Conservation (phyloP, 1,140 invertebrate genomes). For the Drosophila rufa region DNA sequence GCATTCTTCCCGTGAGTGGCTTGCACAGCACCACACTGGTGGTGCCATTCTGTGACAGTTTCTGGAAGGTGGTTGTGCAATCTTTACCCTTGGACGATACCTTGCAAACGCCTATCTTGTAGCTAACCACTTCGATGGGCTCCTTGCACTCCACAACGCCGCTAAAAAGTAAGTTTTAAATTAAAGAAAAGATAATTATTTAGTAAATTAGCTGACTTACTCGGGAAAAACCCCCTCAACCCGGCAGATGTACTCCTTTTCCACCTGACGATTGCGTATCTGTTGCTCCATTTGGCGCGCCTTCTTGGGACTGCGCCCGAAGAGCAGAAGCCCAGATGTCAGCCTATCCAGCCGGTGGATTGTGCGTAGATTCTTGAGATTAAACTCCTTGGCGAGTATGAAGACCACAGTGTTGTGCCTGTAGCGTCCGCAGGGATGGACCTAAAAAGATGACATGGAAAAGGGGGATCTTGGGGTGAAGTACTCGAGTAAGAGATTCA, state of each 20-base stretch:
- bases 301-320: constrained; percentile 96
- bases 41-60: constrained; percentile 93
- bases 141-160: constrained; percentile 93
- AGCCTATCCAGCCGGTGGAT: constrained; percentile 96
- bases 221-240: constrained; percentile 98
- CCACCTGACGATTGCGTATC: constrained; percentile 95
- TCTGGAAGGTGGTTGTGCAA: constrained; percentile 95
- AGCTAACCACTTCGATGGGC: constrained; percentile 97
- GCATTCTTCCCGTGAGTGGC: constrained; percentile 98
- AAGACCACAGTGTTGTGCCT: constrained; percentile 98
- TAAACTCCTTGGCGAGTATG: constrained; percentile 98
- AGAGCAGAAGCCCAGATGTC: constrained; percentile 97
- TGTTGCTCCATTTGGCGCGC: constrained; percentile 97
- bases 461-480: neutral
- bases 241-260: constrained; percentile 98
- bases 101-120: constrained; percentile 98
- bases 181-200: neutral
- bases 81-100: constrained; percentile 96
- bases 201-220: constrained; percentile 87
- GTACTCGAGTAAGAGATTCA: neutral
- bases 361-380: constrained; percentile 96
- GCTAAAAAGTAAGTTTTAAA: constrained; percentile 4
- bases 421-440: constrained; percentile 98
- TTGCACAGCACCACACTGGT: constrained; percentile 97
- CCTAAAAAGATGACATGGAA: constrained; percentile 86